Evolutionary conservation across 2,797 vertebrate genomes (phyloP).

Genomic region (Mycteria americana): DNA sequence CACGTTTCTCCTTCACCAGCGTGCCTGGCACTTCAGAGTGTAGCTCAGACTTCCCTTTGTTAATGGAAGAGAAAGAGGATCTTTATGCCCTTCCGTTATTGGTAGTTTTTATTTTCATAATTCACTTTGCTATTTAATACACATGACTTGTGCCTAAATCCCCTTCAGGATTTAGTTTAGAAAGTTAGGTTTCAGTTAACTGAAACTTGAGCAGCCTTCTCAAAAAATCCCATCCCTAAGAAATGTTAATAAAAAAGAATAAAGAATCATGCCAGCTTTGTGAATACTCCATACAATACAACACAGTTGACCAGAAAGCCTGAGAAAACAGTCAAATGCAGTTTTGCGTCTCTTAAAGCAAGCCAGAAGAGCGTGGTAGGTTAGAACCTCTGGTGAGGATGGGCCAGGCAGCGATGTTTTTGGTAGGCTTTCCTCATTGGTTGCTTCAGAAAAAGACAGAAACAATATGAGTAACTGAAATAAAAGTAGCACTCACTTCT

Average conservation of each 20-base stretch:
- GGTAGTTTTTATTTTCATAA: neutral
- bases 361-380: neutral
- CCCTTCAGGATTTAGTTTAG: neutral
- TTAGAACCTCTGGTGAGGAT: neutral
- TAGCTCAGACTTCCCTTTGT: slow-evolving; percentile 43
- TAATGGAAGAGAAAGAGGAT: slow-evolving; percentile 5
- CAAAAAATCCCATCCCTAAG: neutral
- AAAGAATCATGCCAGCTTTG: neutral
- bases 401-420: neutral
- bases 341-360: neutral
- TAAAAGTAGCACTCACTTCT: neutral
- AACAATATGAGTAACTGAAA: neutral
- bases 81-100: neutral
- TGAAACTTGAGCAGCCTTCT: slow-evolving; percentile 8
- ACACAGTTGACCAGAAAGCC: neutral
- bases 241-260: neutral
- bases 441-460: neutral
- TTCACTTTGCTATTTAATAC: slow-evolving; percentile 2
- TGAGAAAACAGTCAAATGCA: neutral
- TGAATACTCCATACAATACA: neutral
- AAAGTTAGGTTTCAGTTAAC: slow-evolving; percentile 14
- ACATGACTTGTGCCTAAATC: neutral
- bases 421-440: neutral
- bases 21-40: slow-evolving; percentile 47
- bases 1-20: neutral